Evolutionary conservation across 2,113 vertebrate species (phyloP).

Genomic region (Anoura caudifer): DNA sequence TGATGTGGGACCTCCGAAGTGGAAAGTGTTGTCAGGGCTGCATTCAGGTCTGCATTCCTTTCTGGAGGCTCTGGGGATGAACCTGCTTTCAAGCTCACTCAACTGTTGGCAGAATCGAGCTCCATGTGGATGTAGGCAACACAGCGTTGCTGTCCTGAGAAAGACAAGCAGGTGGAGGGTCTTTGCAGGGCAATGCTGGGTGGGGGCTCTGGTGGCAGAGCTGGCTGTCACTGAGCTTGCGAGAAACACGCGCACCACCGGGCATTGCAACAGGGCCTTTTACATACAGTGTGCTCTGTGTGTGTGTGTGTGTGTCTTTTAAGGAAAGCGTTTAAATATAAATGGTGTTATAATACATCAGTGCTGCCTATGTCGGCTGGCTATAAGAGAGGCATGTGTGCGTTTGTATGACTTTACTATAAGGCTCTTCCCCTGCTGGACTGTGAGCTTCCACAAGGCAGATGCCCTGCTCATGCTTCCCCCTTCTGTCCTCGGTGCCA

Average conservation of each 20-base stretch:
- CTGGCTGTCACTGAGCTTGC: background rate
- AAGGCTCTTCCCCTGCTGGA: background rate
- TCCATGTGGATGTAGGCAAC: background rate
- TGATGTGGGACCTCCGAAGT: background rate
- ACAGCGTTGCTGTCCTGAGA: background rate
- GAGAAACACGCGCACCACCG: rapidly evolving
- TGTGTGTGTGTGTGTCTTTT: background rate
- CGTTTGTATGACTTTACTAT: background rate
- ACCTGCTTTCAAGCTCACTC: background rate
- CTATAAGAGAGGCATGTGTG: background rate
- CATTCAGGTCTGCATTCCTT: background rate
- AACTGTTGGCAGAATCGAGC: background rate
- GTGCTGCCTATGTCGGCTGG: background rate
- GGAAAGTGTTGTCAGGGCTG: rapidly evolving
- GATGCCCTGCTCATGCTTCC: background rate
- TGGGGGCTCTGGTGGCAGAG: background rate
- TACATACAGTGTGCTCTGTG: background rate
- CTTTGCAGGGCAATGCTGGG: background rate
- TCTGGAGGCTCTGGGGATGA: background rate
- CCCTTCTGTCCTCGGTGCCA: background rate
- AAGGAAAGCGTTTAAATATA: background rate
- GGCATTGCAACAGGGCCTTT: background rate
- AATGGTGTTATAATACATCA: background rate
- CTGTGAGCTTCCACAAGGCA: background rate
- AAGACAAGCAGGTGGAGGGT: too few species aligned